Evolutionary conservation across 2,888 invertebrate genomes (phyloP).

Genomic region (Liopterus haemorrhoidalis): DNA sequence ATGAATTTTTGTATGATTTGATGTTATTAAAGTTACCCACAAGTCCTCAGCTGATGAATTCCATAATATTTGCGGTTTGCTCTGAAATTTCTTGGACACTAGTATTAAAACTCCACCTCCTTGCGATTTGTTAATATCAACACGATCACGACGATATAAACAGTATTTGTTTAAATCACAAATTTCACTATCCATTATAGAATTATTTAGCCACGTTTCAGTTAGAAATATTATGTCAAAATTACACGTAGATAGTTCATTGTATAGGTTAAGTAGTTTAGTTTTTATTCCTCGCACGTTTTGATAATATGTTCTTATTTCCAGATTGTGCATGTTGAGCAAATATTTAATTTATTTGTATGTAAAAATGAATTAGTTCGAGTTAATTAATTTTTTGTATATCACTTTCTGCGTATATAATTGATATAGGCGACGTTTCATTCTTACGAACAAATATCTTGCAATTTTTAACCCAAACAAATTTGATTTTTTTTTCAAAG

Average conservation of each 20-base stretch:
- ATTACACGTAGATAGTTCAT: neutral
- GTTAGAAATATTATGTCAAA: constrained; percentile 2
- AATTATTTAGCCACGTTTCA: constrained; percentile 2
- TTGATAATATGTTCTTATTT: neutral
- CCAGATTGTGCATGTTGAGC: neutral
- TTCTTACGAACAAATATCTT: too few species aligned
- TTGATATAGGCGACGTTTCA: too few species aligned
- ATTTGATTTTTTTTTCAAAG: too few species aligned
- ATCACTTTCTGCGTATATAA: too few species aligned
- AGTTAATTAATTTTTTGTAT: too few species aligned
- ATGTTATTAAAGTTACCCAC: neutral
- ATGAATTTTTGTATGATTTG: neutral
- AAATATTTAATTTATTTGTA: neutral
- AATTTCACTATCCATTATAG: constrained; percentile 1
- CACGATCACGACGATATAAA: neutral
- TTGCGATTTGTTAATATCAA: constrained; percentile 4
- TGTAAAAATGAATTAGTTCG: too few species aligned
- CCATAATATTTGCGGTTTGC: neutral
- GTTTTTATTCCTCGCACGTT: constrained; percentile 1
- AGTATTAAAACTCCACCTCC: neutral
- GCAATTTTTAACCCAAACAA: too few species aligned
- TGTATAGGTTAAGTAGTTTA: neutral
- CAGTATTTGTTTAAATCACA: neutral
- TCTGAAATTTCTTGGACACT: neutral
- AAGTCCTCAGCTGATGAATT: neutral